These are phyloP conservation scores for Ormyrus rosae DNA, from an alignment of 2,888 invertebrate species.

Conservation along the genomic window DNA sequence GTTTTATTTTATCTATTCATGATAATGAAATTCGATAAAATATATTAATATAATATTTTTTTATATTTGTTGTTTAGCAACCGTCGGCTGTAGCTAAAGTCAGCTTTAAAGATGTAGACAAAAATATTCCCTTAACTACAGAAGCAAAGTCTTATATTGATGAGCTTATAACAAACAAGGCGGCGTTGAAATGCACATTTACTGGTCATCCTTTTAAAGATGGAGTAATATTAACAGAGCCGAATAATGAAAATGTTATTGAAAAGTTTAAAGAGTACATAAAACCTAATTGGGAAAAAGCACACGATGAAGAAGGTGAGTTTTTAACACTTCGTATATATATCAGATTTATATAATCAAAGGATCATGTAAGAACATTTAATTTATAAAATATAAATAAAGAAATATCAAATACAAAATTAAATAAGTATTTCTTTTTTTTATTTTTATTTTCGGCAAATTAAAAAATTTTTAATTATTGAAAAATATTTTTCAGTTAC, in stretches of 20 bases:
- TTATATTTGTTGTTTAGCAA: slow-evolving; percentile 47
- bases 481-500: not conserved
- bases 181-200: slow-evolving; percentile 63
- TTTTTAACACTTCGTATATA: slow-evolving; percentile 17
- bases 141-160: slow-evolving; percentile 64
- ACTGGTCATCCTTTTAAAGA: slow-evolving; percentile 60
- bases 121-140: slow-evolving; percentile 63
- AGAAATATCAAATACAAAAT: slow-evolving; percentile 10
- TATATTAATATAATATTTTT: slow-evolving; percentile 18
- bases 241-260: slow-evolving; percentile 64
- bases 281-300: slow-evolving; percentile 63
- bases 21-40: too few species aligned
- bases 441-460: too few species aligned
- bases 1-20: not conserved
- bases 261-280: slow-evolving; percentile 63
- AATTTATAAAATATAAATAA: slow-evolving; percentile 22
- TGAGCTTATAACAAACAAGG: slow-evolving; percentile 60
- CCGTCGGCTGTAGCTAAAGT: slow-evolving; percentile 61
- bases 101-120: slow-evolving; percentile 63
- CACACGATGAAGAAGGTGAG: slow-evolving; percentile 58
- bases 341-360: not conserved
- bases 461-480: too few species aligned
- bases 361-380: not conserved
- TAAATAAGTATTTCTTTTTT: slow-evolving; percentile 30
- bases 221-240: slow-evolving; percentile 62